Evolutionary conservation across 2,797 vertebrate genomes (phyloP), one percentile per base, ranked within the genome.

Genomic region (Gymnothorax javanicus): DNA sequence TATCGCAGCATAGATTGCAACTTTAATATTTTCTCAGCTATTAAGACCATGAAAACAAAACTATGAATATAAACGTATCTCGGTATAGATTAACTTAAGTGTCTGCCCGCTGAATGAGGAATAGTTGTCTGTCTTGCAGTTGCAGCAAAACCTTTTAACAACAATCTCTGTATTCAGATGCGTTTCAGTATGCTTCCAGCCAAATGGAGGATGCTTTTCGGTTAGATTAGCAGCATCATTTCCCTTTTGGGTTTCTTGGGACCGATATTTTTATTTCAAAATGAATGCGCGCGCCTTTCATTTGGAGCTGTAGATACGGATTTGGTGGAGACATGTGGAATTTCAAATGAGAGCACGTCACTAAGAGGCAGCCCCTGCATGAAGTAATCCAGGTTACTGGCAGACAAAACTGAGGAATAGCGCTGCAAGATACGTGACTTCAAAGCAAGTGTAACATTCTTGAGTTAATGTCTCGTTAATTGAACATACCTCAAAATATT

Each of bases 301-400:
- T 83, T 85, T 84, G 59, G 67, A 87, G 85, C 81, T 87, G 90
- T 88, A 87, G 82, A 84, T 64, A 83, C 7, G 25, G 83, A 23
- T 87, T 88, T 89, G 82, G 88, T 71, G 87, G 85, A 86, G 89
- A 86, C 82, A 88, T 89, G 84, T 88, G 87, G 83, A 87, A 85
- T 88, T 90, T 86, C 87, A 89, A 89, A 91, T 89, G 85, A 83
- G 84, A 69, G 43, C 84, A 89, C 89, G 89, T 91, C 91, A 90
- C 88, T 75, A 85, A 88, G 86, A 90, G 89, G 89, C 87, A 88
- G 86, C 87, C 88, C 89, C 87, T 88, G 84, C 56, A 85, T 77
- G 33, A 90, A 90, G 89, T 77, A 71, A 86, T 82, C n/a, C 54
- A 82, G 56, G 87, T 82, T 82, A 56, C 82, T 57, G 85, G 83